These are phyloP conservation scores for Trichopoda pennipes DNA, from an alignment of 2,888 invertebrate genomes.

Conservation along the genomic window DNA sequence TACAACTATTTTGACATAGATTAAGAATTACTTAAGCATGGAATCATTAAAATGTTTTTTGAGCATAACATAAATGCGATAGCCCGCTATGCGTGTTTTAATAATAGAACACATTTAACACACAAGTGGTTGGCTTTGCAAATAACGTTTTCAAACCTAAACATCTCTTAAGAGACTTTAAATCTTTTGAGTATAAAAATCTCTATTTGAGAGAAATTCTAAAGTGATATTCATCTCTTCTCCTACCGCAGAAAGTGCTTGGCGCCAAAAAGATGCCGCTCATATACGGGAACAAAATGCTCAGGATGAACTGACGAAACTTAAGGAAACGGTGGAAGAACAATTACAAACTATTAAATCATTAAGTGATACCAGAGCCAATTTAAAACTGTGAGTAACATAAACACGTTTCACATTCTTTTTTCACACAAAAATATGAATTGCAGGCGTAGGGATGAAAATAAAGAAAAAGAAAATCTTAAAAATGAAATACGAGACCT, in stretches of 20 bases:
- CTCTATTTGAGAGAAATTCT: no score
- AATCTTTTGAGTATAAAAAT: no score
- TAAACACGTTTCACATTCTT: neutral
- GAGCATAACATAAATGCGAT: no score
- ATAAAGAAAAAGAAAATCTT: constrained; percentile 78
- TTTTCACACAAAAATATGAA: neutral
- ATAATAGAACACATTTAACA: no score
- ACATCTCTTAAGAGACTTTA: no score
- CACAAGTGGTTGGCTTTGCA: no score
- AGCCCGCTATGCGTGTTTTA: no score
- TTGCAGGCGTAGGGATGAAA: constrained; percentile 73
- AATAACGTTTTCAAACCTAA: no score
- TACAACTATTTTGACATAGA: no score
- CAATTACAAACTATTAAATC: constrained; percentile 76
- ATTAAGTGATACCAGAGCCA: constrained; percentile 75
- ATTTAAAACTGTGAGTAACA: constrained; percentile 72
- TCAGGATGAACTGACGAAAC: constrained; percentile 77
- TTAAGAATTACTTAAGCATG: no score
- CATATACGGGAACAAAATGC: constrained; percentile 79
- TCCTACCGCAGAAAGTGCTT: constrained; percentile 76
- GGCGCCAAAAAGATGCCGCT: constrained; percentile 80
- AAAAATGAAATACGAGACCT: constrained; percentile 78
- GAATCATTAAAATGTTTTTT: no score
- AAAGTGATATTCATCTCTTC: neutral
- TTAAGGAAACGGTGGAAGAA: constrained; percentile 77